Evolutionary conservation across 2,797 vertebrate genomes (phyloP), one percentile per base, ranked within the genome.

Genomic region (Podarcis lilfordi): DNA sequence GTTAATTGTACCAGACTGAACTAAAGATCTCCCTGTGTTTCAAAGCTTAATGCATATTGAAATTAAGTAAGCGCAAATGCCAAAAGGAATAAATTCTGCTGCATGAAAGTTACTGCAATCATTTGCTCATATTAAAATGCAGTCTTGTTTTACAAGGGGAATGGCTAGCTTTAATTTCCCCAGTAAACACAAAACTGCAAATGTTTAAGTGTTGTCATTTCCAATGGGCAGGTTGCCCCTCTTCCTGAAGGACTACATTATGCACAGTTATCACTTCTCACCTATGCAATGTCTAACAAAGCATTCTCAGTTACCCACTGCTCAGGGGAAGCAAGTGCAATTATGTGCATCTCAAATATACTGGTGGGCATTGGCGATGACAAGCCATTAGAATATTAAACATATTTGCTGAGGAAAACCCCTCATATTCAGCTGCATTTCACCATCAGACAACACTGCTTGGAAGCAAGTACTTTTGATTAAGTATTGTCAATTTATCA

Each of bases 281-380:
- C 71, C n/a, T 69, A 84, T 68, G 80, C 80, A 92, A 68, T 80
- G 78, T 85, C 88, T 87, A 76, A 79, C 43, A 80, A 72, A 85
- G 87, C 86, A 92, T 88, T 61, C 80, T 92, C 61, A 89, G 90
- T 90, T 90, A 86, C 45, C 69, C 75, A 64, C 66, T 80, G 61
- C 64, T 85, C 75, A 81, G 43, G 80, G 69, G 83, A 86, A 90
- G 64, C 74, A 90, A 82, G 86, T 84, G 43, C 82, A 93, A 82
- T 80, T 80, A 79, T 66, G 76, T 87, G 69, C 81, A 86, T 81
- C 68, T 91, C 87, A 45, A 89, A 84, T 72, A 86, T 84, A 80
- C 91, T 88, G 64, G 59, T 88, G 45, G 74, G 88, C 45, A 77
- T 72, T 77, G 8, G 75, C 82, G 91, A 89, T 90, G 86, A 86